These are phyloP conservation scores for Euclidia mi DNA, from an alignment of 2,888 invertebrate genomes.

Conservation along the genomic window DNA sequence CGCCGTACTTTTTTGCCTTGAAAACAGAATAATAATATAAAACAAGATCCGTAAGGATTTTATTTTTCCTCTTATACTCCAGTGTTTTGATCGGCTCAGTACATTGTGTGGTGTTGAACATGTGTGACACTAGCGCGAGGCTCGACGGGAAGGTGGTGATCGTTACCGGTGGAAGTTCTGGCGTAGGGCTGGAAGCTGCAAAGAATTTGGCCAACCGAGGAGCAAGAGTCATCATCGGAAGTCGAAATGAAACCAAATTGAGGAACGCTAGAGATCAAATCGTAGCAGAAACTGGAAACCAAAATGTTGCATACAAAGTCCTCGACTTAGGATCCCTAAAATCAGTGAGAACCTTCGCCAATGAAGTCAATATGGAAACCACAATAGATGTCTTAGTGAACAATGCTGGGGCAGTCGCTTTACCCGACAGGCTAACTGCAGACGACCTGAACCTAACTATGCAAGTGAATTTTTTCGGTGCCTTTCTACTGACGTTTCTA, in stretches of 20 bases:
- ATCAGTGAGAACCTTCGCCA: slow-evolving; percentile 89
- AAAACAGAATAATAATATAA: slow-evolving; percentile 51
- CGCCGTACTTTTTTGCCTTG: slow-evolving; percentile 50
- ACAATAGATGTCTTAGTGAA: slow-evolving; percentile 88
- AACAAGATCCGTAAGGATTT: slow-evolving; percentile 33
- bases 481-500: slow-evolving; percentile 93
- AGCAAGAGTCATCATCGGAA: slow-evolving; percentile 87
- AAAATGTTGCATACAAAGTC: slow-evolving; percentile 67
- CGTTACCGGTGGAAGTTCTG: slow-evolving; percentile 82
- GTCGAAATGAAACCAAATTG: slow-evolving; percentile 84
- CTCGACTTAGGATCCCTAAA: slow-evolving; percentile 83
- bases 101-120: slow-evolving; percentile 36
- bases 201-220: slow-evolving; percentile 82
- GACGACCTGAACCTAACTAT: slow-evolving; percentile 92
- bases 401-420: slow-evolving; percentile 89
- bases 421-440: slow-evolving; percentile 85
- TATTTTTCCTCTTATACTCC: slow-evolving; percentile 48
- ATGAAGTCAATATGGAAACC: slow-evolving; percentile 75
- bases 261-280: slow-evolving; percentile 74
- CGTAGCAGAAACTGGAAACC: slow-evolving; percentile 70
- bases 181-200: slow-evolving; percentile 82
- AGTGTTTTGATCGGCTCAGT: slow-evolving; percentile 34
- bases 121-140: slow-evolving; percentile 67
- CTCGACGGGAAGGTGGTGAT: slow-evolving; percentile 79
- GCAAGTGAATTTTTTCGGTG: slow-evolving; percentile 93